phyloP scores from a whole-genome alignment of 2,888 invertebrate genomes.

The Brenthis ino region DNA sequence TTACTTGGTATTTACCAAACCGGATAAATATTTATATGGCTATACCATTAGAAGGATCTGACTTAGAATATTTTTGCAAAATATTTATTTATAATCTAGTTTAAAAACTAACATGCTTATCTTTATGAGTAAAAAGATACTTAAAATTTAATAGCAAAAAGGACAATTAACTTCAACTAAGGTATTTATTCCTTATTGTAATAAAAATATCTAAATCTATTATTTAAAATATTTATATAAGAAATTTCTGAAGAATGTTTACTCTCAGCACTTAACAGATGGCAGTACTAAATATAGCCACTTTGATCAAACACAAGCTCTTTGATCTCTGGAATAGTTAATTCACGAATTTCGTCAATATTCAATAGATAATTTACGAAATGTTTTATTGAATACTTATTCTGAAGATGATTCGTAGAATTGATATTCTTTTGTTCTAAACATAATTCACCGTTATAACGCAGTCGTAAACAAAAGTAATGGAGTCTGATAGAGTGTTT shows the following conservation, averaged over 20 bases:
- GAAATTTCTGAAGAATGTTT: constrained; percentile 21
- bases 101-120: too few relatives aligned
- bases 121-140: too few relatives aligned
- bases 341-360: constrained; percentile 14
- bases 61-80: too few relatives aligned
- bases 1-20: too few relatives aligned
- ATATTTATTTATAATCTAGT: too few relatives aligned
- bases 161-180: too few relatives aligned
- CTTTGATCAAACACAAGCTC: constrained; percentile 53
- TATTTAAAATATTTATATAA: neutral
- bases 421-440: neutral
- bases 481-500: too few relatives aligned
- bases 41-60: too few relatives aligned
- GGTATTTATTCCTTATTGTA: too few relatives aligned
- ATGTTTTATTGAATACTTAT: constrained; percentile 12
- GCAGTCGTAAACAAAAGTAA: too few relatives aligned
- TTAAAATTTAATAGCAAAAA: too few relatives aligned
- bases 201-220: neutral
- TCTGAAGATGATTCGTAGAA: neutral
- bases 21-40: too few relatives aligned
- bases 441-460: neutral
- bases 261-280: constrained; percentile 49
- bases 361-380: neutral
- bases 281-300: constrained; percentile 49
- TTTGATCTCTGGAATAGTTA: constrained; percentile 48